Conservation (phyloP, 2,888 invertebrate genomes). For the Morinoia aosen region DNA sequence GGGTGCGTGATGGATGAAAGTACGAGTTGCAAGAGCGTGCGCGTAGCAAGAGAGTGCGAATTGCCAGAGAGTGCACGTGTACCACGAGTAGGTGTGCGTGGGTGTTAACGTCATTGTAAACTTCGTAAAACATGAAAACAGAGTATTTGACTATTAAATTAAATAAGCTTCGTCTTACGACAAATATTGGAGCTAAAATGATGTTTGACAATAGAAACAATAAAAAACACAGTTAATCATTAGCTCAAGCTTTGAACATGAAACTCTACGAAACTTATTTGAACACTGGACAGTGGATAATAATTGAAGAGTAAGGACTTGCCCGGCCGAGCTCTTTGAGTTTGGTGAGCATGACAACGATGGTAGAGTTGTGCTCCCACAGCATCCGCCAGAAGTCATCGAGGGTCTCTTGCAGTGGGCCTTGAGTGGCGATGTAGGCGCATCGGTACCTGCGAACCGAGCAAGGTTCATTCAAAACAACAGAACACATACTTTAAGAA, state of each 20-base stretch:
- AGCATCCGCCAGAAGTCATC: slow-evolving; percentile 99
- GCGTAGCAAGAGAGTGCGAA: too few species aligned
- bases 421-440: slow-evolving; percentile 98
- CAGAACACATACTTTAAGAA: background rate
- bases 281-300: background rate
- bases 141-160: background rate
- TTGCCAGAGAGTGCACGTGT: too few species aligned
- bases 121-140: background rate
- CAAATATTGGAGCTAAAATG: background rate
- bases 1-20: too few species aligned
- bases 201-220: background rate
- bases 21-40: too few species aligned
- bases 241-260: background rate
- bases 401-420: slow-evolving; percentile 95
- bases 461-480: background rate
- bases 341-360: slow-evolving; percentile 98
- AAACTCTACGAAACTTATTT: background rate
- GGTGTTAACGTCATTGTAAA: background rate
- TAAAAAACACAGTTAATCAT: background rate
- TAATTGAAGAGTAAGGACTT: slow-evolving; percentile 71
- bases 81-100: too few species aligned
- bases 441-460: slow-evolving; percentile 77
- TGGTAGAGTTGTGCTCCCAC: slow-evolving; percentile 99
- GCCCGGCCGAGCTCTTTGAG: slow-evolving; percentile 97
- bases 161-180: background rate